Conservation (phyloP, 2,888 invertebrate species). For the Drosophila pseudotalamancana region DNA sequence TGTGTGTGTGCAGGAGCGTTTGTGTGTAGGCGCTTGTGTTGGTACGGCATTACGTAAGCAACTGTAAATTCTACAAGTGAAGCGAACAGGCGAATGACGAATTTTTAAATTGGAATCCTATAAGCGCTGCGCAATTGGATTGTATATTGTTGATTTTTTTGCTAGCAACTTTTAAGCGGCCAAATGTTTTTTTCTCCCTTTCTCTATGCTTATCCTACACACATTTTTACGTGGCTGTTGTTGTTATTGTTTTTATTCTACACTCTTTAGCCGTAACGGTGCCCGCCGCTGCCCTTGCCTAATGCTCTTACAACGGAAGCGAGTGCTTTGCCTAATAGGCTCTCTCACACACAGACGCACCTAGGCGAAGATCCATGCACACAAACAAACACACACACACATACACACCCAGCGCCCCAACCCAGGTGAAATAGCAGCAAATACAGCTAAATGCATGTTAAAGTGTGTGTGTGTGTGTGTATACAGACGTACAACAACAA, state of each 20-base stretch:
- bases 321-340: slow-evolving; percentile 68
- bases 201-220: slow-evolving; percentile 55
- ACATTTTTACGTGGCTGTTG: slow-evolving; percentile 1
- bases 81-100: slow-evolving; percentile 57
- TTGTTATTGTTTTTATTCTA: slow-evolving; percentile 54
- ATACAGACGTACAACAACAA: slow-evolving; percentile 51
- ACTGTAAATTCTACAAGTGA: slow-evolving; percentile 73
- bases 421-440: slow-evolving; percentile 71
- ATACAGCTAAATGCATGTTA: slow-evolving; percentile 26
- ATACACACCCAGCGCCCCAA: slow-evolving; percentile 57
- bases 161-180: slow-evolving; percentile 21
- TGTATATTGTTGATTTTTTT: not conserved
- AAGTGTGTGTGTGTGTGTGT: slow-evolving; percentile 8
- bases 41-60: slow-evolving; percentile 70
- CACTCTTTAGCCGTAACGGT: slow-evolving; percentile 52
- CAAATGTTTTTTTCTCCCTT: slow-evolving; percentile 15
- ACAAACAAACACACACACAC: slow-evolving; percentile 29
- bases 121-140: slow-evolving; percentile 49
- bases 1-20: slow-evolving; percentile 55
- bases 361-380: slow-evolving; percentile 61
- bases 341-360: slow-evolving; percentile 48
- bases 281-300: slow-evolving; percentile 35
- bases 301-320: slow-evolving; percentile 69
- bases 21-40: slow-evolving; percentile 54
- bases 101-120: slow-evolving; percentile 68